Evolutionary conservation across 1,140 invertebrate genomes (phyloP).

Genomic region (Trinorchestia longiramus): DNA sequence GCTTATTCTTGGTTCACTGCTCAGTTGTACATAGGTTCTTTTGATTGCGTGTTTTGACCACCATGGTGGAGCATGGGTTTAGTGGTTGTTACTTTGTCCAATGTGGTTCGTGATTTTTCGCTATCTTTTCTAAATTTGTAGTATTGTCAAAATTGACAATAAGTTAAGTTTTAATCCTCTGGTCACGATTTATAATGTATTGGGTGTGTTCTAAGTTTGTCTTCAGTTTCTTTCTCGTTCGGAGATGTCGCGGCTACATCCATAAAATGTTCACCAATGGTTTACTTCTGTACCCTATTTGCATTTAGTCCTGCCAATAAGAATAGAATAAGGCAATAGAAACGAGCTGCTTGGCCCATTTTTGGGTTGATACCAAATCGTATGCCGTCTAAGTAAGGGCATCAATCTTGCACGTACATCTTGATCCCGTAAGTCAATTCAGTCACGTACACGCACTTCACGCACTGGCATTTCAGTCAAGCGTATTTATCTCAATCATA

Average conservation of each 20-base stretch:
- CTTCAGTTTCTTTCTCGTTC: background rate
- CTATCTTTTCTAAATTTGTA: too few species aligned
- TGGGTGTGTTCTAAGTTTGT: background rate
- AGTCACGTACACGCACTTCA: too few species aligned
- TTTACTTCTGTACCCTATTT: background rate
- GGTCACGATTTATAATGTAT: background rate
- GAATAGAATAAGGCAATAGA: too few species aligned
- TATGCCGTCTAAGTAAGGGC: too few species aligned
- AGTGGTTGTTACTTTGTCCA: background rate
- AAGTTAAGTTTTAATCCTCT: background rate
- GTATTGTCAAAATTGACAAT: background rate
- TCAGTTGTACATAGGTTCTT: background rate
- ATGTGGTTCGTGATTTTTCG: too few species aligned
- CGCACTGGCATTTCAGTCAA: too few species aligned
- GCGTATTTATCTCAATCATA: too few species aligned
- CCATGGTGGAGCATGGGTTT: too few species aligned
- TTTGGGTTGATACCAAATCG: too few species aligned
- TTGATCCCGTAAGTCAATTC: too few species aligned
- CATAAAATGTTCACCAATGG: background rate
- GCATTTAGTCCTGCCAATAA: background rate
- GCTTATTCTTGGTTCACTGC: background rate
- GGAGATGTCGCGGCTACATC: background rate
- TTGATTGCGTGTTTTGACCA: background rate
- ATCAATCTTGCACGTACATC: too few species aligned
- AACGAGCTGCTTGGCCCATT: too few species aligned